Percentiles rank a stretch among this genome's conserved stretches.
These are phyloP conservation scores for Ophonus ardosiacus DNA, from an alignment of 2,888 invertebrate species.

Conservation along the genomic window DNA sequence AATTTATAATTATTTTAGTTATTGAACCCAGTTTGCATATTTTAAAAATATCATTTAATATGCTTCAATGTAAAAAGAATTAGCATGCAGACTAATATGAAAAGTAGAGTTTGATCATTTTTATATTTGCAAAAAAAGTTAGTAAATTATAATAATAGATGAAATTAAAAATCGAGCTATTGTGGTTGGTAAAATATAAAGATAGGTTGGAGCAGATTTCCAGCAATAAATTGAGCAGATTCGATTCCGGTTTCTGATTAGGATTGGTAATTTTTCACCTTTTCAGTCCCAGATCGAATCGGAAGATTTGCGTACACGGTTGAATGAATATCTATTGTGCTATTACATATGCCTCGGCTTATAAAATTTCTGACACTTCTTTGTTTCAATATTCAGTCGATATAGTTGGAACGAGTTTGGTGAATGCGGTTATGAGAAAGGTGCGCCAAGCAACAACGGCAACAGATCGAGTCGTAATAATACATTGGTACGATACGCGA, in stretches of 20 bases:
- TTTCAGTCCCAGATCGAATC: constrained; percentile 22
- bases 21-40: not conserved
- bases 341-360: constrained; percentile 7
- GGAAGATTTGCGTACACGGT: constrained; percentile 32
- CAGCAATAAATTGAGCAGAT: constrained; percentile 27
- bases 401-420: not conserved
- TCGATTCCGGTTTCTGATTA: constrained; percentile 27
- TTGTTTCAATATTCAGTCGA: constrained; percentile 15
- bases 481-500: constrained; percentile 3
- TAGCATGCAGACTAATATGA: not conserved
- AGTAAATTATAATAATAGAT: constrained; percentile 29
- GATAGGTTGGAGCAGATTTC: constrained; percentile 11
- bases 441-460: too few species aligned
- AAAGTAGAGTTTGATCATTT: not conserved
- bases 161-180: constrained; percentile 28
- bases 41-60: not conserved
- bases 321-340: constrained; percentile 2
- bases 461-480: constrained; percentile 5
- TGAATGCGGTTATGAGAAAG: constrained; percentile 11
- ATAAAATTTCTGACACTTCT: constrained; percentile 4
- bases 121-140: not conserved
- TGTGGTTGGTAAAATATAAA: constrained; percentile 12
- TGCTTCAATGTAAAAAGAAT: not conserved
- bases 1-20: not conserved
- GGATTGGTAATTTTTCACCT: constrained; percentile 30